Conservation (phyloP, 2,888 invertebrate genomes). For the Oscheius sp. region DNA sequence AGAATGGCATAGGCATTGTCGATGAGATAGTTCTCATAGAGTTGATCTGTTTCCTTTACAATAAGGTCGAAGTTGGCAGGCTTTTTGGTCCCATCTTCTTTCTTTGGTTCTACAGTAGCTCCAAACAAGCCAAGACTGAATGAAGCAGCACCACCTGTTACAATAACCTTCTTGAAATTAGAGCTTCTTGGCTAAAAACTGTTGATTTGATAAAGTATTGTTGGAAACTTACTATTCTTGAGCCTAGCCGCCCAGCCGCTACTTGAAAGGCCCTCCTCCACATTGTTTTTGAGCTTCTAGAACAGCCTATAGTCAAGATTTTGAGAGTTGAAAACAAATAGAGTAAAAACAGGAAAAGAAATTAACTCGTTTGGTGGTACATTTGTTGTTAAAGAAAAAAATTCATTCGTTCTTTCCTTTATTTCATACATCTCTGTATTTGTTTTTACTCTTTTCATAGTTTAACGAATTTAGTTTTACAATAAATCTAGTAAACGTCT, state of each 20-base stretch:
- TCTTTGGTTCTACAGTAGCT: slow-evolving; percentile 7
- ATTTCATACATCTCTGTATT: no score
- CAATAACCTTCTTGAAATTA: background rate
- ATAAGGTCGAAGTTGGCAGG: slow-evolving; percentile 54
- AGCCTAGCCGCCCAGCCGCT: background rate
- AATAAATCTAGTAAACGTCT: no score
- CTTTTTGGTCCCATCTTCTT: slow-evolving; percentile 7
- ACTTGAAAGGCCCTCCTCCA: slow-evolving; percentile 6
- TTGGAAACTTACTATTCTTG: background rate
- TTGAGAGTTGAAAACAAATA: no score
- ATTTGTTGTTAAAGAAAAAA: no score
- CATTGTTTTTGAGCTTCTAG: background rate
- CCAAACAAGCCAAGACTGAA: slow-evolving; percentile 37
- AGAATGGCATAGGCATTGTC: slow-evolving; percentile 66
- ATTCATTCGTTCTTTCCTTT: no score
- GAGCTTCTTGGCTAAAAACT: slow-evolving; percentile 4
- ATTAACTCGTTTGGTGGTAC: no score
- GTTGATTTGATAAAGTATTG: background rate
- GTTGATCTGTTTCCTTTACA: slow-evolving; percentile 60
- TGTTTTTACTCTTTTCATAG: no score
- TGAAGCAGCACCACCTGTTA: slow-evolving; percentile 33
- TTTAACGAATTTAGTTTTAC: no score
- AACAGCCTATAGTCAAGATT: no score
- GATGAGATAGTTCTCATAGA: slow-evolving; percentile 66
- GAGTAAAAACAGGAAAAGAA: background rate